Conservation (phyloP, 2,113 vertebrate species). For the Phainopepla nitens region DNA sequence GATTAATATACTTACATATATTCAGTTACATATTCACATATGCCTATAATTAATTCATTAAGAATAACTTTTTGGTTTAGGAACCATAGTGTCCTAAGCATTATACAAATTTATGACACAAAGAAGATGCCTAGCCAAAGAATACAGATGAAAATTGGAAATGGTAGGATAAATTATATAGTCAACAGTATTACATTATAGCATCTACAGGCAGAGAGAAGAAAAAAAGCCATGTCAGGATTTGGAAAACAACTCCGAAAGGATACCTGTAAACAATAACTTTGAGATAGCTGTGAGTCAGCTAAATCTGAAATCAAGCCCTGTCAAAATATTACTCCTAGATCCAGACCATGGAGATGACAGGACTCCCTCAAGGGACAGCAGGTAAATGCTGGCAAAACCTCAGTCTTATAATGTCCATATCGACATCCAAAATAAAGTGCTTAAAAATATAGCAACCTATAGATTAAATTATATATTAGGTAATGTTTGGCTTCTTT, state of each 20-base stretch:
- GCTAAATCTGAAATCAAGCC: not conserved
- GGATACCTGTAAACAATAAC: not conserved
- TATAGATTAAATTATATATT: not conserved
- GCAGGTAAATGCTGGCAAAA: not conserved
- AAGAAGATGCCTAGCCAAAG: not conserved
- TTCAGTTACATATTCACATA: not conserved
- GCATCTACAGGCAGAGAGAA: not conserved
- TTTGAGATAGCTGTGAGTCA: not conserved
- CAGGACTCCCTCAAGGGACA: not conserved
- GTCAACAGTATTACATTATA: not conserved
- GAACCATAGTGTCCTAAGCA: not conserved
- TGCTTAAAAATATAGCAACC: not conserved
- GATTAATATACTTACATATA: not conserved
- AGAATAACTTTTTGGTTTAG: not conserved
- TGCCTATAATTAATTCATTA: not conserved
- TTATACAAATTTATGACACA: not conserved
- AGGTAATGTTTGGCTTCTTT: not conserved
- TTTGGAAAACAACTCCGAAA: not conserved
- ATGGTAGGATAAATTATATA: not conserved
- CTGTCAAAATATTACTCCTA: not conserved
- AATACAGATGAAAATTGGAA: not conserved
- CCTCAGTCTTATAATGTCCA: not conserved
- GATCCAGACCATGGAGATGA: not conserved
- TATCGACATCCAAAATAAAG: not conserved
- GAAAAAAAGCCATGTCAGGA: not conserved